Percentiles rank a stretch among this genome's conserved stretches.
Evolutionary conservation across 2,888 invertebrate genomes (phyloP).

Genomic region (Lithosia quadra): DNA sequence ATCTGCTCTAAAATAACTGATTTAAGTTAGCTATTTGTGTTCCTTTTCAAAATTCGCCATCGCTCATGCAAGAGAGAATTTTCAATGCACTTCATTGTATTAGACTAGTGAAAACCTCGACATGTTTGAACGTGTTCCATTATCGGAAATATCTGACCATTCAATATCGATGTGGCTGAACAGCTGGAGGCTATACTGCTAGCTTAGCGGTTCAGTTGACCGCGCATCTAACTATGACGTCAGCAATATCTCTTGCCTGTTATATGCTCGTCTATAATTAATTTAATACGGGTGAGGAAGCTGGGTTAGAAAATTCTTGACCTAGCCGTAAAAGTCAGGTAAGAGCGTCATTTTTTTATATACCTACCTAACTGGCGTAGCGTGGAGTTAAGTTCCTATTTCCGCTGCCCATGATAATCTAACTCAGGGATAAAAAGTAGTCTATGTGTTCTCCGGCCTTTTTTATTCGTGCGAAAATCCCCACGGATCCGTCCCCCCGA

Average conservation of each 20-base stretch:
- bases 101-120: neutral
- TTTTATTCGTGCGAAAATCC: no score
- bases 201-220: neutral
- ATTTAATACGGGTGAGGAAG: neutral
- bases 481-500: no score
- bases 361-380: no score
- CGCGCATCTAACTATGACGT: neutral
- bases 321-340: no score
- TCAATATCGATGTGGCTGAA: constrained; percentile 2
- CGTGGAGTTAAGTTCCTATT: no score
- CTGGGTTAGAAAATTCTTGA: no score
- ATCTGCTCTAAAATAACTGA: neutral
- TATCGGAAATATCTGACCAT: constrained; percentile 7
- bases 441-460: no score
- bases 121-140: constrained; percentile 12
- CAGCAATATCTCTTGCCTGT: neutral
- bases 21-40: neutral
- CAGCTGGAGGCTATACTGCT: neutral
- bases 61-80: neutral
- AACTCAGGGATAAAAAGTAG: no score
- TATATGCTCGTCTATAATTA: neutral
- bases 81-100: neutral
- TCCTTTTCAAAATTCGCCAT: neutral
- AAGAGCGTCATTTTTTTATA: no score
- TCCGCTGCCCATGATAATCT: no score